Percentiles rank a stretch among this genome's conserved stretches.
Evolutionary conservation across 2,888 invertebrate species (phyloP).

Genomic region (Euproctis similis): DNA sequence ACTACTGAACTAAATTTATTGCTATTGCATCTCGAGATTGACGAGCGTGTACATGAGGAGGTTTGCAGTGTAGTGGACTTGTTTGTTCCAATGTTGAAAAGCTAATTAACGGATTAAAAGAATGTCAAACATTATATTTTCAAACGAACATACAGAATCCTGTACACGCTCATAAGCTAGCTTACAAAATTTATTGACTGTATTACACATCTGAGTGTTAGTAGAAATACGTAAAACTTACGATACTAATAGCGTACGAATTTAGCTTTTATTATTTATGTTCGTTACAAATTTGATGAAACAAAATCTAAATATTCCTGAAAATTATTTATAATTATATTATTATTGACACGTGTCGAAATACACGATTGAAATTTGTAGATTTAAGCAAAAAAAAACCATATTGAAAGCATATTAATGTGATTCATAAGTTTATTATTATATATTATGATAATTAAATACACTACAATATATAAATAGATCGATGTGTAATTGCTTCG

Average conservation of each 20-base stretch:
- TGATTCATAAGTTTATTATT: constrained; percentile 57
- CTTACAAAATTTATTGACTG: constrained; percentile 6
- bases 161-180: constrained; percentile 12
- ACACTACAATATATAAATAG: constrained; percentile 29
- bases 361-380: constrained; percentile 21
- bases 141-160: constrained; percentile 1
- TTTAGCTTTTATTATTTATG: constrained; percentile 14
- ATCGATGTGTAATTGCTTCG: constrained; percentile 22
- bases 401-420: constrained; percentile 41
- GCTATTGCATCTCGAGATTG: constrained; percentile 17
- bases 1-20: constrained; percentile 3
- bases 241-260: constrained; percentile 19
- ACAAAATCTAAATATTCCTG: constrained; percentile 7
- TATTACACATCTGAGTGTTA: constrained; percentile 13
- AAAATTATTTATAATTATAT: constrained; percentile 3
- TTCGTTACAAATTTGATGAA: constrained; percentile 4
- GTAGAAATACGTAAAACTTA: constrained; percentile 23
- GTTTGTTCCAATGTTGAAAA: constrained; percentile 2
- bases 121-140: constrained; percentile 5
- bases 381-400: constrained; percentile 19
- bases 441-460: constrained; percentile 17
- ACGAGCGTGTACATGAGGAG: constrained; percentile 14
- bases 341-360: constrained; percentile 21
- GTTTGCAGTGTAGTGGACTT: constrained; percentile 5
- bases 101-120: constrained; percentile 3